Conservation (phyloP, 1,140 invertebrate species). For the Camponotus vicinus region DNA sequence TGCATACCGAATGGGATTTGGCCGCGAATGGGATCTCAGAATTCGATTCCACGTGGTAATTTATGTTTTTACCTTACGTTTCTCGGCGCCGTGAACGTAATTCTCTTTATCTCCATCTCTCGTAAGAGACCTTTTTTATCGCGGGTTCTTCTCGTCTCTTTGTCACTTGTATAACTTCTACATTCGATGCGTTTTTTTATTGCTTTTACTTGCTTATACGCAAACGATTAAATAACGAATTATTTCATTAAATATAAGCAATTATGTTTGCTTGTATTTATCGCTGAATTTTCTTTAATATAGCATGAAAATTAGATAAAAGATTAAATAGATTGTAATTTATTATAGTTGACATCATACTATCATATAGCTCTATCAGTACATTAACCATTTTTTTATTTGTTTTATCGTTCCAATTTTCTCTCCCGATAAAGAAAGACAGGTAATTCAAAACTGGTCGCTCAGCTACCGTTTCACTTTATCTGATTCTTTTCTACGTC, state of each 20-base stretch:
- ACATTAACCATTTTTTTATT: slow-evolving; percentile 4
- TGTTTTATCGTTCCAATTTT: slow-evolving; percentile 34
- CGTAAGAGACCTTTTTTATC: neutral
- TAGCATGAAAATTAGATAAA: neutral
- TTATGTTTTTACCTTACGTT: neutral
- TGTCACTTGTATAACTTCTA: slow-evolving; percentile 2
- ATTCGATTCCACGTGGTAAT: slow-evolving; percentile 21
- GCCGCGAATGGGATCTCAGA: neutral
- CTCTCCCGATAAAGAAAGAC: neutral
- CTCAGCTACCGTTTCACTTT: neutral
- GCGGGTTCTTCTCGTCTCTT: neutral
- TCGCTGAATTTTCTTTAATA: neutral
- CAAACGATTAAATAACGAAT: neutral
- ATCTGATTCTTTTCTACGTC: slow-evolving; percentile 53
- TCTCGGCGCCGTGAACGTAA: neutral
- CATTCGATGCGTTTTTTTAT: neutral
- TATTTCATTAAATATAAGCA: neutral
- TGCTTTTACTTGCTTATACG: neutral
- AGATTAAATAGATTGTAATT: neutral
- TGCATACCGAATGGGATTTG: slow-evolving; percentile 59
- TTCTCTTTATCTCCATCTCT: neutral
- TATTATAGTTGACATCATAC: neutral
- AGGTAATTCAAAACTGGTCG: slow-evolving; percentile 7
- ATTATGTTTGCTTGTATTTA: neutral
- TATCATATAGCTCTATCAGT: neutral